phyloP scores from a whole-genome alignment of 1,140 invertebrate genomes.

The Heliconius hermathena region DNA sequence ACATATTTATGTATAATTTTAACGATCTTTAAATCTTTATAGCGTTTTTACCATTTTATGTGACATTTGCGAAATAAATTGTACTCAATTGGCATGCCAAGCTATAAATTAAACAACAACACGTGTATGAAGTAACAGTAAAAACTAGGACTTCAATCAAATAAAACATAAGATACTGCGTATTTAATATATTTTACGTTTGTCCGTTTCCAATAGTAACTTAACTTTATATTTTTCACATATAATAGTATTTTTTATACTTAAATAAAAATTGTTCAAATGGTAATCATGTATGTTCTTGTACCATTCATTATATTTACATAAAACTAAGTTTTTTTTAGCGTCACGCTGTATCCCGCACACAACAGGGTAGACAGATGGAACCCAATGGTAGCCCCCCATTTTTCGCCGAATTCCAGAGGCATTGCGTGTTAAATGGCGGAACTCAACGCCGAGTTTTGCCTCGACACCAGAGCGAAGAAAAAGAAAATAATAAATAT shows the following conservation, averaged over 20 bases:
- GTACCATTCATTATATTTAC: background rate
- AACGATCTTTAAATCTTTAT: background rate
- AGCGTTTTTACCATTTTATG: background rate
- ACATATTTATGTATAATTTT: background rate
- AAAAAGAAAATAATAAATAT: too few relatives aligned
- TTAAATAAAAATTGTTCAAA: too few relatives aligned
- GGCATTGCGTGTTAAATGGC: too few relatives aligned
- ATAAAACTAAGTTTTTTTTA: background rate
- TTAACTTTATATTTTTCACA: too few relatives aligned
- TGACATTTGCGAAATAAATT: background rate
- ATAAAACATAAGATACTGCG: background rate
- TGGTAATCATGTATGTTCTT: background rate
- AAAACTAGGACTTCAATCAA: background rate
- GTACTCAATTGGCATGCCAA: background rate
- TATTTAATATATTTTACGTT: background rate
- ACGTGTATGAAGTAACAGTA: background rate
- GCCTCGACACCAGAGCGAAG: too few relatives aligned
- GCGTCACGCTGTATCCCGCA: too few relatives aligned
- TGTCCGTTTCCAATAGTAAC: too few relatives aligned
- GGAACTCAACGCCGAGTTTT: too few relatives aligned
- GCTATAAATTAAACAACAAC: background rate
- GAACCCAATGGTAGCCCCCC: too few relatives aligned
- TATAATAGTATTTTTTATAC: too few relatives aligned
- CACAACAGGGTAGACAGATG: too few relatives aligned
- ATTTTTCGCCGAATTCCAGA: too few relatives aligned